Percentiles rank a stretch among this genome's conserved stretches.
phyloP scores from a whole-genome alignment of 2,888 invertebrate species.

The Drosophila prostipennis region DNA sequence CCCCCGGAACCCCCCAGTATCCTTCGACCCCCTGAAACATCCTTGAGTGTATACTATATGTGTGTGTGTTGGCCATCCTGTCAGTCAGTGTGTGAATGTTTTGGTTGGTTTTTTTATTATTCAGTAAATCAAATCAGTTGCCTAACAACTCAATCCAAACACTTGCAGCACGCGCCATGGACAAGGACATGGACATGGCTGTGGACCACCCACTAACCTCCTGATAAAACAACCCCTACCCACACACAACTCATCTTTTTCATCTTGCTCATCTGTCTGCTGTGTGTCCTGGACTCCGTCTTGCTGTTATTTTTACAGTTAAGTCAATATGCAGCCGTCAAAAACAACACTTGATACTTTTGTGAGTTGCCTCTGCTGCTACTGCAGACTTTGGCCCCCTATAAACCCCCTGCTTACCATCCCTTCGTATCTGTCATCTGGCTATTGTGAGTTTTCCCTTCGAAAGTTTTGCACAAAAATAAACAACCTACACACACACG shows the following conservation, averaged over 20 bases:
- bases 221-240: neutral
- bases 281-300: conserved; percentile 31
- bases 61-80: conserved; percentile 6
- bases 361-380: conserved; percentile 63
- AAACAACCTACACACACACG: conserved; percentile 32
- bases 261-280: conserved; percentile 43
- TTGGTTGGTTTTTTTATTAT: conserved; percentile 73
- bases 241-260: conserved; percentile 37
- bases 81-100: conserved; percentile 50
- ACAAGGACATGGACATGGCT: conserved; percentile 50
- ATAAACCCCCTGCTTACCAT: neutral
- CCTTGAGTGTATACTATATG: neutral
- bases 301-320: conserved; percentile 72
- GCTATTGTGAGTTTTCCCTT: conserved; percentile 73
- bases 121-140: conserved; percentile 80
- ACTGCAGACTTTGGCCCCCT: conserved; percentile 36
- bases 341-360: conserved; percentile 80
- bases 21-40: conserved; percentile 2
- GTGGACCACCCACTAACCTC: neutral
- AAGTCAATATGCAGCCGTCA: conserved; percentile 80
- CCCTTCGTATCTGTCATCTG: conserved; percentile 59
- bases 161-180: conserved; percentile 74
- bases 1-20: conserved; percentile 15
- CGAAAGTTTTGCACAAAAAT: conserved; percentile 59
- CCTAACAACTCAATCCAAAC: conserved; percentile 80